Evolutionary conservation across 2,888 invertebrate species (phyloP).

Genomic region (Euproctis similis): DNA sequence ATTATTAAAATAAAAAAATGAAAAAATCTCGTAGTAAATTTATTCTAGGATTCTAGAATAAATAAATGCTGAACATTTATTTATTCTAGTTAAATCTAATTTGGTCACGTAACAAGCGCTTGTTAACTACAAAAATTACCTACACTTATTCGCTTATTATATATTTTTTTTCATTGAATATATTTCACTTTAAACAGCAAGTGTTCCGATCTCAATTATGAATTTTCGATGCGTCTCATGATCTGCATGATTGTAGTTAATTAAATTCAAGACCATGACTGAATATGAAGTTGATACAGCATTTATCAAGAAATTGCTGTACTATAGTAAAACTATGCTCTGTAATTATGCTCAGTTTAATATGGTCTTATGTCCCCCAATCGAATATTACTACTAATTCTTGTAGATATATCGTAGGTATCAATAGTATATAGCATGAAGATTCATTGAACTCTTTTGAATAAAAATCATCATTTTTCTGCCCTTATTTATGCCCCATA

Average conservation of each 20-base stretch:
- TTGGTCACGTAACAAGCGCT: conserved; percentile 17
- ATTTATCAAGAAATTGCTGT: conserved; percentile 49
- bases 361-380: conserved; percentile 32
- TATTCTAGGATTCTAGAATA: no score
- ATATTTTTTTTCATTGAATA: conserved; percentile 18
- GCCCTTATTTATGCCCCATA: no score
- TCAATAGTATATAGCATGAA: neutral
- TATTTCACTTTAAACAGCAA: conserved; percentile 23
- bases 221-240: conserved; percentile 27
- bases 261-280: conserved; percentile 49
- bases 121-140: conserved; percentile 27
- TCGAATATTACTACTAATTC: conserved; percentile 22
- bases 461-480: no score
- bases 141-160: conserved; percentile 15
- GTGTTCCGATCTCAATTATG: conserved; percentile 11
- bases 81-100: no score
- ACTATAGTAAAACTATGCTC: conserved; percentile 26
- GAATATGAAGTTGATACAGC: conserved; percentile 19
- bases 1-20: no score
- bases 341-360: conserved; percentile 41
- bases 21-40: no score
- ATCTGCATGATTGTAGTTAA: conserved; percentile 58
- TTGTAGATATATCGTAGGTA: neutral
- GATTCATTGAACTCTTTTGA: no score
- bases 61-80: no score